Evolutionary conservation across 2,797 vertebrate genomes (phyloP).

Genomic region (Neomorphus geoffroyi): DNA sequence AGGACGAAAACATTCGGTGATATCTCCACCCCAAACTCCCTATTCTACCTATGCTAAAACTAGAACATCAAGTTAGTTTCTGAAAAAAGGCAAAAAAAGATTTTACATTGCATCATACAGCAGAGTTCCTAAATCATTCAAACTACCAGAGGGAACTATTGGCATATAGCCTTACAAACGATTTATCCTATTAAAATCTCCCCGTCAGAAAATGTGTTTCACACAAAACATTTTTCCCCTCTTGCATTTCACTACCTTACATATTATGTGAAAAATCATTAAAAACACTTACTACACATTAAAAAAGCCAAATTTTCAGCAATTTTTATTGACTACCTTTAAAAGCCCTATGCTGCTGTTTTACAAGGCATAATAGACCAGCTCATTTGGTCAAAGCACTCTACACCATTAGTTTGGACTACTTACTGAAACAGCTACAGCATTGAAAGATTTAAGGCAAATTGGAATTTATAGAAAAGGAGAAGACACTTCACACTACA

Average conservation of each 20-base stretch:
- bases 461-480: constrained; percentile 88
- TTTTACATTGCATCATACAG: constrained; percentile 89
- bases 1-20: constrained; percentile 85
- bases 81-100: constrained; percentile 81
- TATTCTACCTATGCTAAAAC: constrained; percentile 83
- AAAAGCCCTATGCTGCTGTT: constrained; percentile 88
- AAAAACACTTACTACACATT: constrained; percentile 89
- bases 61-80: constrained; percentile 86
- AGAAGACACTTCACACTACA: constrained; percentile 88
- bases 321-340: constrained; percentile 89
- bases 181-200: constrained; percentile 88
- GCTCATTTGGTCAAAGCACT: constrained; percentile 84
- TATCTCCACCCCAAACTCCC: constrained; percentile 76
- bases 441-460: constrained; percentile 96
- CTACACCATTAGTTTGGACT: constrained; percentile 85
- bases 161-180: constrained; percentile 88
- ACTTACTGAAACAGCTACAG: constrained; percentile 89
- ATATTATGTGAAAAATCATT: constrained; percentile 85
- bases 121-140: constrained; percentile 87
- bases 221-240: constrained; percentile 86
- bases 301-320: constrained; percentile 87
- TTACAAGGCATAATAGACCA: constrained; percentile 89
- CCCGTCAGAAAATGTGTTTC: constrained; percentile 86
- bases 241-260: constrained; percentile 84
- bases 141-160: constrained; percentile 86